These are phyloP conservation scores for Anoura caudifer DNA, from an alignment of 2,113 vertebrate species.

Conservation along the genomic window DNA sequence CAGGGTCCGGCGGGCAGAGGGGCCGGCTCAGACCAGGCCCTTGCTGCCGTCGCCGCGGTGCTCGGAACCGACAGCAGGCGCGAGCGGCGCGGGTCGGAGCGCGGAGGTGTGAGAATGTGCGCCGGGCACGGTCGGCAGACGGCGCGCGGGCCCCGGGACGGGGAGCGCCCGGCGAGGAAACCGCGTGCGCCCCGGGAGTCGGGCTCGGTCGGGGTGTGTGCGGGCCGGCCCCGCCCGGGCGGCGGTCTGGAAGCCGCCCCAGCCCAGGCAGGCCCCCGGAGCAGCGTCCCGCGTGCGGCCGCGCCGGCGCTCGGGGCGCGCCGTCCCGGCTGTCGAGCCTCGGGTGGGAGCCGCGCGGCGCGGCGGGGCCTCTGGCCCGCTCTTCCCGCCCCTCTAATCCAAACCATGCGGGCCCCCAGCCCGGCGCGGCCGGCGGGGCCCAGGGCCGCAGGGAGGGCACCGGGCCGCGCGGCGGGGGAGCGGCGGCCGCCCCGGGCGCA, in stretches of 20 bases:
- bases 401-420: slow-evolving; percentile 54
- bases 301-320: background rate
- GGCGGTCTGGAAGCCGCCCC: background rate
- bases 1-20: background rate
- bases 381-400: slow-evolving; percentile 59
- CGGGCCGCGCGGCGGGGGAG: background rate
- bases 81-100: background rate
- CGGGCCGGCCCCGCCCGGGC: background rate
- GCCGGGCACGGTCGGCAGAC: background rate
- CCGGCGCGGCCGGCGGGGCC: background rate
- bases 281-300: background rate
- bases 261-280: background rate
- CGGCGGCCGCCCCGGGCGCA: background rate
- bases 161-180: background rate
- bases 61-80: background rate
- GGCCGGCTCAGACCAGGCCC: background rate
- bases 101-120: slow-evolving; percentile 43
- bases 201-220: background rate
- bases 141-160: background rate
- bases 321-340: background rate
- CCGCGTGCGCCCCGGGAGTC: background rate
- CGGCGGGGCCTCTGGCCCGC: background rate
- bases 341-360: background rate
- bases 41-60: background rate
- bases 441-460: slow-evolving; percentile 4